A percentile compares a stretch with the other conserved stretches of the same genome.
Evolutionary conservation across 2,797 vertebrate genomes (phyloP).

Genomic region (Nothura maculosa): DNA sequence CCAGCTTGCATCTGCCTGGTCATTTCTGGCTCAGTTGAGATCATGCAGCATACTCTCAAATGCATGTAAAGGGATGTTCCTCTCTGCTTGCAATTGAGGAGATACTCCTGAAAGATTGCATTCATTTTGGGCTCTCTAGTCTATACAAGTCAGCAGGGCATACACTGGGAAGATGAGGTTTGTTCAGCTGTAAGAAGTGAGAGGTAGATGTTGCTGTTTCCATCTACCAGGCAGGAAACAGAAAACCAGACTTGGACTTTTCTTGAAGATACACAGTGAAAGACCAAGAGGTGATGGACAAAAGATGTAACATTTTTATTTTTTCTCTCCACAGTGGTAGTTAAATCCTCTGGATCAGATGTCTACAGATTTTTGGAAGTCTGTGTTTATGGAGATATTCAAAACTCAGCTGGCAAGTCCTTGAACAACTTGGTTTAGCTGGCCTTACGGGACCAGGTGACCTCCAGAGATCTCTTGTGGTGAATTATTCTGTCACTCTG

Average conservation of each 20-base stretch:
- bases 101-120: background rate
- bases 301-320: background rate
- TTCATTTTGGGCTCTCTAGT: background rate
- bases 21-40: background rate
- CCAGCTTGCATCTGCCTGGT: background rate
- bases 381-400: background rate
- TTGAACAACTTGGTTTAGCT: background rate
- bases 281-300: background rate
- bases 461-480: background rate
- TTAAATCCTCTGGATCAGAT: background rate
- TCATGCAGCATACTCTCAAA: background rate
- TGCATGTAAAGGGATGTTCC: background rate
- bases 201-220: background rate
- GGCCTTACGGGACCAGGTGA: background rate
- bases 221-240: background rate
- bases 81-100: background rate
- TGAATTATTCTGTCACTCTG: background rate
- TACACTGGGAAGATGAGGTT: background rate
- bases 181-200: background rate
- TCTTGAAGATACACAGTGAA: background rate
- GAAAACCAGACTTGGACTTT: background rate
- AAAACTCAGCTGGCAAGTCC: background rate
- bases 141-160: background rate
- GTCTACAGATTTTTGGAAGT: background rate
- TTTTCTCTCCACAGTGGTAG: background rate